Evolutionary conservation across 2,888 invertebrate species (phyloP).

Genomic region (Apomyelois bistriatella): DNA sequence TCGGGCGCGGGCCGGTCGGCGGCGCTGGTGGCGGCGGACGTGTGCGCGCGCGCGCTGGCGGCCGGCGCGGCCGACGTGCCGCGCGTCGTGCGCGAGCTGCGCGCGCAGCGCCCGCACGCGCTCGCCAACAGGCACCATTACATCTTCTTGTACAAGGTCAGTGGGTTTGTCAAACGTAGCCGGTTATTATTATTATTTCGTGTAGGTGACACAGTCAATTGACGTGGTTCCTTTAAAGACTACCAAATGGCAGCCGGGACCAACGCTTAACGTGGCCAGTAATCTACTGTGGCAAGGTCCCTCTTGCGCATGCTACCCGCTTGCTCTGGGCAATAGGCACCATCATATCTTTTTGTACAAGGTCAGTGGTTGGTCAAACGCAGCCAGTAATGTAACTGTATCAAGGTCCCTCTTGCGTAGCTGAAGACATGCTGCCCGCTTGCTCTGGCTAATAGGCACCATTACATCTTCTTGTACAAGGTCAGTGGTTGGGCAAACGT

Average conservation of each 20-base stretch:
- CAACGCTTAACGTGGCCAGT: too few species aligned
- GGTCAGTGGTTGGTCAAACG: not conserved
- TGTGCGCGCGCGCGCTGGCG: constrained; percentile 91
- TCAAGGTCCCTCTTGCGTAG: too few species aligned
- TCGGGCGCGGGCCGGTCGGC: constrained; percentile 95
- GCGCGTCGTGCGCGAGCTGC: constrained; percentile 89
- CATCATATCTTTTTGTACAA: constrained; percentile 87
- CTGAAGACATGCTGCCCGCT: constrained; percentile 93
- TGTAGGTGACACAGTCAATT: too few species aligned
- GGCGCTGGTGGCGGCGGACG: constrained; percentile 91
- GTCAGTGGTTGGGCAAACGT: not conserved
- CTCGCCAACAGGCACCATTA: constrained; percentile 96
- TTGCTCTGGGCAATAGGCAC: constrained; percentile 93
- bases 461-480: constrained; percentile 85
- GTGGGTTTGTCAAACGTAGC: not conserved
- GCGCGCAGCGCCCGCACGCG: constrained; percentile 92
- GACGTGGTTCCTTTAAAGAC: too few species aligned
- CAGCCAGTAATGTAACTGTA: too few species aligned
- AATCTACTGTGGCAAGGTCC: too few species aligned
- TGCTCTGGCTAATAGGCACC: constrained; percentile 93
- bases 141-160: constrained; percentile 74
- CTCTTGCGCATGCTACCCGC: constrained; percentile 90
- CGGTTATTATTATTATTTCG: too few species aligned
- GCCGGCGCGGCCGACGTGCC: constrained; percentile 91
- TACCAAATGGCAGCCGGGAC: too few species aligned